Evolutionary conservation across 2,113 vertebrate genomes (phyloP).

Genomic region (Antechinus flavipes): DNA sequence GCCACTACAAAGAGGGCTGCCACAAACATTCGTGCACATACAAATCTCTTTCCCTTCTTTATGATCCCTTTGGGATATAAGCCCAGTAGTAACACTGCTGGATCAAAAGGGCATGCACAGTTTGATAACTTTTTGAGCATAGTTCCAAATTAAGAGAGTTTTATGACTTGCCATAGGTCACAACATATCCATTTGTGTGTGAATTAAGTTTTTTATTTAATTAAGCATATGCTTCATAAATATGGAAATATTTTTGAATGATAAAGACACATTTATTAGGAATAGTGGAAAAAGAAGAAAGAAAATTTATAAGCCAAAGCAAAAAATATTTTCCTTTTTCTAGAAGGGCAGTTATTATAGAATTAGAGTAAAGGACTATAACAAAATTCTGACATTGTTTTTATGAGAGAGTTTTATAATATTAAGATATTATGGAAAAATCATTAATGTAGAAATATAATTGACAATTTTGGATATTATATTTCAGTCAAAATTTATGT

Average conservation of each 20-base stretch:
- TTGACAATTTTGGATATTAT: slow-evolving; percentile 52
- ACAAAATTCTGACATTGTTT: background rate
- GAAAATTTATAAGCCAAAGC: background rate
- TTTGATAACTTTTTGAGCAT: too few relatives aligned
- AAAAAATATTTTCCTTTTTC: background rate
- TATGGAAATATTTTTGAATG: background rate
- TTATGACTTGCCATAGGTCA: background rate
- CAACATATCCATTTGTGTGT: background rate
- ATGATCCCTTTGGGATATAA: too few relatives aligned
- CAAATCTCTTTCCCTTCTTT: too few relatives aligned
- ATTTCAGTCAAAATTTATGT: slow-evolving; percentile 83
- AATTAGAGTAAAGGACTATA: background rate
- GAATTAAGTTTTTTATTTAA: background rate
- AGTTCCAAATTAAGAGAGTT: background rate
- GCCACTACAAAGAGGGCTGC: too few relatives aligned
- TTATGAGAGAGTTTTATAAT: background rate
- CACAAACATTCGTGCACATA: too few relatives aligned
- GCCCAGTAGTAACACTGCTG: too few relatives aligned
- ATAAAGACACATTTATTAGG: background rate
- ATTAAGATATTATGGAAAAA: background rate
- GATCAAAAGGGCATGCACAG: too few relatives aligned
- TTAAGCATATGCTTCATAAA: background rate
- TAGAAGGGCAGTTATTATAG: background rate
- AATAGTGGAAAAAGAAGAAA: background rate
- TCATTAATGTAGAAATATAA: slow-evolving; percentile 12